These are phyloP conservation scores for Oncorhynchus kisutch DNA, from an alignment of 2,113 vertebrate species.

Conservation along the genomic window DNA sequence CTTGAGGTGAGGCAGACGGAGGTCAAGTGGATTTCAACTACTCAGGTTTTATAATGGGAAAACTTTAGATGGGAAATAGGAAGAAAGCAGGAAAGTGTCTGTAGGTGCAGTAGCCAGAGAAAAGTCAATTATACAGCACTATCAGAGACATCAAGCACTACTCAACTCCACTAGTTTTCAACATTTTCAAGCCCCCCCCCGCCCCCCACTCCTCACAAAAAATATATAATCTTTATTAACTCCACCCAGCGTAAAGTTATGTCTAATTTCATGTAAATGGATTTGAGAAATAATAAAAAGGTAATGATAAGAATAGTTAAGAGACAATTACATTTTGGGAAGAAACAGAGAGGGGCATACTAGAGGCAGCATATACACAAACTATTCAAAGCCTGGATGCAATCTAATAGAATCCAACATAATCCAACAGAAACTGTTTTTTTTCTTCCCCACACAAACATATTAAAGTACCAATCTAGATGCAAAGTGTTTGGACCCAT, in stretches of 20 bases:
- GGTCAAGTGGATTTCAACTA: constrained; percentile 61
- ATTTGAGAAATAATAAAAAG: neutral
- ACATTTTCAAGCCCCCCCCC: constrained; percentile 3
- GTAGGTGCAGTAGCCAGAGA: neutral
- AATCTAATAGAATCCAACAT: no score
- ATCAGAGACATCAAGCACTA: constrained; percentile 32
- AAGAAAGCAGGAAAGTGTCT: neutral
- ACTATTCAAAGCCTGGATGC: no score
- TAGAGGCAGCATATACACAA: no score
- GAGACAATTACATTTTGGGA: no score
- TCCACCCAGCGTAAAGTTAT: no score
- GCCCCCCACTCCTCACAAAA: neutral
- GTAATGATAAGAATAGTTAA: neutral
- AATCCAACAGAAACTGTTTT: no score
- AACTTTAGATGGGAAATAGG: constrained; percentile 36
- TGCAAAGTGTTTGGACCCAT: no score
- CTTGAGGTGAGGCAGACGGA: constrained; percentile 28
- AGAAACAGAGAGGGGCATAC: no score
- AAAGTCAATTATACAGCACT: constrained; percentile 45
- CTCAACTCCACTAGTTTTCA: constrained; percentile 16
- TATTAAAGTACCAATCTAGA: no score
- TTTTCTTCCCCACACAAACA: no score
- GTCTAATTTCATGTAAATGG: neutral
- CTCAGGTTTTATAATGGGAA: constrained; percentile 47
- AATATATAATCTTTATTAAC: neutral